A percentile compares a stretch with the other conserved stretches of the same genome.
phyloP scores from a whole-genome alignment of 2,888 invertebrate species.

The Trachelus troglodyta region DNA sequence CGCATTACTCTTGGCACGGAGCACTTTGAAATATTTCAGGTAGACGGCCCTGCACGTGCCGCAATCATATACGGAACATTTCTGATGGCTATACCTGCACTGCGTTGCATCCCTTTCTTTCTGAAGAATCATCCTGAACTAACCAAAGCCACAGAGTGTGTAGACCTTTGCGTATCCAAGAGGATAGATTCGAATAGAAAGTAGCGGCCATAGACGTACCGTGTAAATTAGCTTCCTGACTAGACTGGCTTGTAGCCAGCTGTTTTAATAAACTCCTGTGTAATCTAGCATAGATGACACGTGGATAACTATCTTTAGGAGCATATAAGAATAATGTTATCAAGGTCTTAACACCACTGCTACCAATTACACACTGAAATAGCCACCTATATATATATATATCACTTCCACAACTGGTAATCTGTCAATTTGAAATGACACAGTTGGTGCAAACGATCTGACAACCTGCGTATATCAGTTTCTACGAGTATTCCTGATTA shows the following conservation, averaged over 20 bases:
- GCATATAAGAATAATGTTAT: neutral
- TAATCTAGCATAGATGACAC: neutral
- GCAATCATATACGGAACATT: neutral
- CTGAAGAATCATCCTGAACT: neutral
- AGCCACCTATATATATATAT: neutral
- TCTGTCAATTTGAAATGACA: neutral
- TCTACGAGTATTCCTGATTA: neutral
- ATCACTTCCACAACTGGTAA: neutral
- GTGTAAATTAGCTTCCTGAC: neutral
- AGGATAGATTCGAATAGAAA: neutral
- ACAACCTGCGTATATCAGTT: neutral
- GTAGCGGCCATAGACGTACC: neutral
- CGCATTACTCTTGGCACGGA: neutral
- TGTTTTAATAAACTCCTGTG: conserved; percentile 15
- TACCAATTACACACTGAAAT: neutral
- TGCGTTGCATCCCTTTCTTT: neutral
- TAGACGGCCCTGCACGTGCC: neutral
- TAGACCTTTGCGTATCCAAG: neutral
- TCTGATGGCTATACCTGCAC: neutral
- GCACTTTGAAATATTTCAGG: neutral
- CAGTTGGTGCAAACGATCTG: neutral
- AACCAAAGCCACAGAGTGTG: neutral
- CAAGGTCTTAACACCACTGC: neutral
- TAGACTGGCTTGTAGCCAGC: conserved; percentile 4
- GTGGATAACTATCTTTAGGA: neutral